Base-by-base conservation (phyloP, 30 jellyfish, hydroid and myxozoan species). In the Rhopilema esculentum region DNA sequence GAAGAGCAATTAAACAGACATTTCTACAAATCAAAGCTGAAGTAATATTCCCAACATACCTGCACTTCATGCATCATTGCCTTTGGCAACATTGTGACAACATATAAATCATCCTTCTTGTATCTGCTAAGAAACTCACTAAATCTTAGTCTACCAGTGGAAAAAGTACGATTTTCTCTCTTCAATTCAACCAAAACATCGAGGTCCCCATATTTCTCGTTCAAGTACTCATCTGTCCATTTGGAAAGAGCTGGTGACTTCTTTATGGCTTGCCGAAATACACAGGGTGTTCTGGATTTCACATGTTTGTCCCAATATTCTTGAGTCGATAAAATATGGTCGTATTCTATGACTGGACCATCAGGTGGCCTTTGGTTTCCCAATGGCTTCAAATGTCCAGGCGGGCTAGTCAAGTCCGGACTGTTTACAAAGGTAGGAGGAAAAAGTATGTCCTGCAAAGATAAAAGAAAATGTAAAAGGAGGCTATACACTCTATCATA, bases 31-130 rank as follows among this genome's bases (percentile, higher is more conserved):
- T n/a, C n/a, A n/a, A n/a, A n/a, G n/a, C n/a, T n/a, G n/a, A n/a
- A 40, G 6, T 40, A 2, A 12, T 40, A 2, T 12, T 40, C 57
- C 6, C 57, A 40, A 1, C 65, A 18, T n/a, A 92, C 98, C 97
- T 86, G 91, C 19, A 92, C 88, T 75, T 92, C 98, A 65, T 87
- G 88, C 98, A 92, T 92, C 98, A 92, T 92, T 4, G 91, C 96
- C 27, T 81, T 75, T 40, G 98, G 98, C 20, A 92, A 75, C 94
- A 92, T 80, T 19, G 96, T 73, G 65, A 92, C 98, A 75, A 92
- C 89, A 92, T 92, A 92, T 51, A 92, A n/a, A 49, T 92, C 93
- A 48, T 92, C 96, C 50, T 74, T 75, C 79, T 92, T 77, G 57
- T 92, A 92, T 75, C 89, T 53, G 63, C 71, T 77, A 19, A 92